phyloP scores from a whole-genome alignment of 2,888 invertebrate species.

The Chloroclystis v-ata region DNA sequence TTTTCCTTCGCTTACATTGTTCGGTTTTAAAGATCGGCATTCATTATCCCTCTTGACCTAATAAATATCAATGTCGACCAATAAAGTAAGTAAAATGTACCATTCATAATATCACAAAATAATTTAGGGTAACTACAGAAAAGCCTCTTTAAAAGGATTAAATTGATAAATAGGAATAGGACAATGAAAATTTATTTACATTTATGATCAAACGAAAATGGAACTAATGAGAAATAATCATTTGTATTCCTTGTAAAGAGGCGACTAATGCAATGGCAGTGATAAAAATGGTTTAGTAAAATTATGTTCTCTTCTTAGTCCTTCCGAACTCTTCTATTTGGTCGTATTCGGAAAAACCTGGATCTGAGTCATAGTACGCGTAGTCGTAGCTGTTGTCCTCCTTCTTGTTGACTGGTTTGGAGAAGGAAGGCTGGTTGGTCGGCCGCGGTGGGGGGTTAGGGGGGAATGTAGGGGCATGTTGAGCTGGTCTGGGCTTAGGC shows the following conservation, averaged over 20 bases:
- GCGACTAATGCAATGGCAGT: conserved; percentile 74
- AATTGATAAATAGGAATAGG: conserved; percentile 9
- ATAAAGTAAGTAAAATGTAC: conserved; percentile 4
- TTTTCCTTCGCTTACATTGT: not conserved
- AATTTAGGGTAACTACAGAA: conserved; percentile 71
- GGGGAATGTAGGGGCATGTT: conserved; percentile 36
- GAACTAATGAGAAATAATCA: not conserved
- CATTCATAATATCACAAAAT: conserved; percentile 71
- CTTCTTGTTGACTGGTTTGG: conserved; percentile 74
- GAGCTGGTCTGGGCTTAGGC: conserved; percentile 38
- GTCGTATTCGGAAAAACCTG: conserved; percentile 78
- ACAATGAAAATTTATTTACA: conserved; percentile 10
- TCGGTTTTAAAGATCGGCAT: conserved; percentile 1
- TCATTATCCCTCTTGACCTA: conserved; percentile 4
- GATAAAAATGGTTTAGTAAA: conserved; percentile 34
- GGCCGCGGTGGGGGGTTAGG: conserved; percentile 39
- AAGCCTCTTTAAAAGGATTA: conserved; percentile 46
- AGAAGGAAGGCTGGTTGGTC: conserved; percentile 45
- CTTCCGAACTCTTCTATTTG: conserved; percentile 81
- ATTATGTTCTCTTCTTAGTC: conserved; percentile 70
- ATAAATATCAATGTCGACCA: conserved; percentile 15
- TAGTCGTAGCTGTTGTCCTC: conserved; percentile 89
- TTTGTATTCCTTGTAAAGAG: conserved; percentile 47
- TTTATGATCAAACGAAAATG: conserved; percentile 1
- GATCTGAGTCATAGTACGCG: conserved; percentile 88